Evolutionary conservation across 2,797 vertebrate genomes (phyloP), one percentile per base, ranked within the genome.

Genomic region (Poeciliopsis turneri): DNA sequence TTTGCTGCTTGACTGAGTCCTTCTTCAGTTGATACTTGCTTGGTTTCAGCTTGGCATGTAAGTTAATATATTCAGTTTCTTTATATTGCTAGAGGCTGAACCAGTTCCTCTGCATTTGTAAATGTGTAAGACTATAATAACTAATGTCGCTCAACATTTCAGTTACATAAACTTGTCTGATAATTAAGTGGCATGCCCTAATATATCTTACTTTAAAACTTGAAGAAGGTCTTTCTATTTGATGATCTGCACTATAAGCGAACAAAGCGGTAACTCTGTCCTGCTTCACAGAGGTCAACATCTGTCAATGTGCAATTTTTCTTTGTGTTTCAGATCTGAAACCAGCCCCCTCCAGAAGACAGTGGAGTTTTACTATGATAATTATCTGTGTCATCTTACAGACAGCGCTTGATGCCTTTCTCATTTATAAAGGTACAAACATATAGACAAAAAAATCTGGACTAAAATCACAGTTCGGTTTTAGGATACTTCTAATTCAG

Each of bases 371-470:
- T 0, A 20, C 76, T 1, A 11, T 83, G 0, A 59, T 96, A 0
- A 1, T 85, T 1, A 0, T 84, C 28, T 96, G 96, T 85, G 88
- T 97, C 80, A 64, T 97, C 51, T 76, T 97, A 77, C 94, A 97
- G 87, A 95, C 93, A 0, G 84, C 4, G 0, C 76, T 94, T 0
- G 91, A 94, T 49, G 91, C 45, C 25, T 82, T 97, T n/a, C 89
- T 98, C 81, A 18, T 86, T 0, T 91, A 96, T 79, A 91, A 96
- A 97, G 96, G 97, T 98, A 94, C 90, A 0, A 10, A 20, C 47
- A 36, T 45, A 12, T 4, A 4, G 43, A 13, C 43, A 28, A 79
- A 33, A 53, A 28, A 28, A n/a, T 59, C 55, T 59, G 55, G n/a
- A 59, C 11, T 61, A 33, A 33, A 33, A 10, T 20, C 33, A 39